Evolutionary conservation across 2,113 vertebrate species (phyloP).

Genomic region (Cervus canadensis): DNA sequence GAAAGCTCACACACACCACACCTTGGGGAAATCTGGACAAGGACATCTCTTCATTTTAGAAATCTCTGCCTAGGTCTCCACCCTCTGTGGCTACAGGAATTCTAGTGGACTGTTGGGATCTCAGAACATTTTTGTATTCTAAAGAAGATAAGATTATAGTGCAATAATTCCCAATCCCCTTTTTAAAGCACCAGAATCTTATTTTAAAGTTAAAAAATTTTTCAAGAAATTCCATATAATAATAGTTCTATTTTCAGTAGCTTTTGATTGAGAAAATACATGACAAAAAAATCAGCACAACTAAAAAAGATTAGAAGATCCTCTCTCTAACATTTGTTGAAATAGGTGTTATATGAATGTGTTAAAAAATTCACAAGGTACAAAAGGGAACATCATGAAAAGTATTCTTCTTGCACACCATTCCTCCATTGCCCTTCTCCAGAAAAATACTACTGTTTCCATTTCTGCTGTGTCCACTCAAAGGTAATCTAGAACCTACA

Average conservation of each 20-base stretch:
- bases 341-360: not conserved
- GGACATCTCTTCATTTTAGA: not conserved
- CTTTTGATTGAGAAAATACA: conserved; percentile 11
- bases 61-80: not conserved
- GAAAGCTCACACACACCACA: not conserved
- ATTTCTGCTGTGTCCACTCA: conserved; percentile 19
- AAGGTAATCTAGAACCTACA: not conserved
- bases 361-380: not conserved
- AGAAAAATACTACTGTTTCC: not conserved
- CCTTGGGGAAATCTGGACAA: not conserved
- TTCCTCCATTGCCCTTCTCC: not conserved
- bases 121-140: not conserved
- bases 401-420: not conserved
- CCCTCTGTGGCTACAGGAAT: not conserved
- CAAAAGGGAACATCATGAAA: not conserved
- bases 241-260: not conserved
- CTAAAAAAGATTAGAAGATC: not conserved
- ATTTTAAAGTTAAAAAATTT: not conserved
- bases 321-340: not conserved
- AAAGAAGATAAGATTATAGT: not conserved
- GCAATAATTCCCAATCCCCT: not conserved
- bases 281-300: not conserved
- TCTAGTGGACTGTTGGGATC: not conserved
- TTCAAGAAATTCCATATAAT: not conserved
- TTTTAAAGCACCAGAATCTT: conserved; percentile 9